Conservation (phyloP, 2,888 invertebrate genomes). For the Cylloceria caligata region DNA sequence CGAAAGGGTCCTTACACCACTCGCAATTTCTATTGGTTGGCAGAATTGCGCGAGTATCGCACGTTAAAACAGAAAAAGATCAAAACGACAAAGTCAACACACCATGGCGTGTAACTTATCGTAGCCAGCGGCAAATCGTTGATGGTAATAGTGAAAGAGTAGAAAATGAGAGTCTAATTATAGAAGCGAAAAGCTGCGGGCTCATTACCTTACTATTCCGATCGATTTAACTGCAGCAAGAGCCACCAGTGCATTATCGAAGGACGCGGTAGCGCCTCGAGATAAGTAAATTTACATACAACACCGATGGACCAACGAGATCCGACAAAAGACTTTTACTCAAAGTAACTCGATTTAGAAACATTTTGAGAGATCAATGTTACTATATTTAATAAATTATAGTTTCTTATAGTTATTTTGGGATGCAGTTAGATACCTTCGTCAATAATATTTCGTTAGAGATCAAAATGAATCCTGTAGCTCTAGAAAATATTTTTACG, state of each 20-base stretch:
- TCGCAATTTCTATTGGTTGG: slow-evolving; percentile 43
- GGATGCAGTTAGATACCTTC: too few relatives aligned
- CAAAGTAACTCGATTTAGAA: too few relatives aligned
- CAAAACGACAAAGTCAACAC: slow-evolving; percentile 23
- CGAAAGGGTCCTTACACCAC: slow-evolving; percentile 42
- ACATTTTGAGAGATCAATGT: background rate
- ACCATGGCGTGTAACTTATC: slow-evolving; percentile 8
- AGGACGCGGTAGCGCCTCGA: background rate
- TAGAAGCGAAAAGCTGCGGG: slow-evolving; percentile 5
- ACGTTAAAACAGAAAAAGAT: background rate
- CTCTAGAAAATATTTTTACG: too few relatives aligned
- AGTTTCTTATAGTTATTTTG: too few relatives aligned
- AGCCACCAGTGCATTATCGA: background rate
- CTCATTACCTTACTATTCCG: slow-evolving; percentile 30
- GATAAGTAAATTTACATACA: background rate
- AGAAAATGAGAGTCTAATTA: slow-evolving; percentile 26
- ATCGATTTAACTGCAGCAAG: background rate
- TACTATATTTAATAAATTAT: too few relatives aligned
- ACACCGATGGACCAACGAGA: too few relatives aligned
- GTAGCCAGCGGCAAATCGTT: background rate
- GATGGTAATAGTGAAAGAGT: background rate
- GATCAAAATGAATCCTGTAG: too few relatives aligned
- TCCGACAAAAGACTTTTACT: too few relatives aligned
- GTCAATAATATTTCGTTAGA: too few relatives aligned
- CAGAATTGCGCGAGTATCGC: slow-evolving; percentile 39